A percentile compares a stretch with the other conserved stretches of the same genome.
Evolutionary conservation across 2,888 invertebrate species (phyloP).

Genomic region (Gastracanthus pulcherrimus): DNA sequence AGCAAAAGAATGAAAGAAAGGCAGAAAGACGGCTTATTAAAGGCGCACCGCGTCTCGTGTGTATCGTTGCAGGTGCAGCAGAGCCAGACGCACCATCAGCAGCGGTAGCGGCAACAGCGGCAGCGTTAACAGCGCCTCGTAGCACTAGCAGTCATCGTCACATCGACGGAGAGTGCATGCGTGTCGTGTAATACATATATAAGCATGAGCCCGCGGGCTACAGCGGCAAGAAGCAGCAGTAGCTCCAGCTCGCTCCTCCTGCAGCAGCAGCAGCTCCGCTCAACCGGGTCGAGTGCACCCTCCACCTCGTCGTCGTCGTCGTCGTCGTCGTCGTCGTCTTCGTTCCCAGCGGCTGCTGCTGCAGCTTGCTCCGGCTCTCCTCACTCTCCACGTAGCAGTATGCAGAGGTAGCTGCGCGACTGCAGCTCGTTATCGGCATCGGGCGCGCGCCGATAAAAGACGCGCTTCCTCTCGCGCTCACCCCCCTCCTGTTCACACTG

Average conservation of each 20-base stretch:
- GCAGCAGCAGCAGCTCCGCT: neutral
- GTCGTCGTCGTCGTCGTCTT: constrained; percentile 8
- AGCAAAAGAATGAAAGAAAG: neutral
- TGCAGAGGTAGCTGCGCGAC: too few relatives aligned
- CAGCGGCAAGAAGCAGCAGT: neutral
- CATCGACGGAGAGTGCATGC: too few relatives aligned
- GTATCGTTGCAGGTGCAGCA: neutral
- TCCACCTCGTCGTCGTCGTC: too few relatives aligned
- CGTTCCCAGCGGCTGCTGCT: neutral
- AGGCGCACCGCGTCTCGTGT: neutral
- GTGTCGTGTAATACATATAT: too few relatives aligned
- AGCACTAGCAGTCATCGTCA: too few relatives aligned
- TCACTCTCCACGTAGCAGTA: neutral
- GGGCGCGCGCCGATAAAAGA: neutral
- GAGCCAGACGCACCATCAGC: too few relatives aligned
- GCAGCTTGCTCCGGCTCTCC: too few relatives aligned
- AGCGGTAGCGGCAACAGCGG: too few relatives aligned
- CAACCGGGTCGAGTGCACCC: constrained; percentile 22
- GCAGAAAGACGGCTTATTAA: neutral
- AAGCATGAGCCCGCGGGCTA: neutral
- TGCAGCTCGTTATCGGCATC: constrained; percentile 14
- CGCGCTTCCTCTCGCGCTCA: too few relatives aligned
- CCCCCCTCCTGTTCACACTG: too few relatives aligned
- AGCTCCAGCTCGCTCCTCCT: neutral
- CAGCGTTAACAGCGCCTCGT: too few relatives aligned